Evolutionary conservation across 2,888 invertebrate species (phyloP).

Genomic region (Pantelozetes paolii): DNA sequence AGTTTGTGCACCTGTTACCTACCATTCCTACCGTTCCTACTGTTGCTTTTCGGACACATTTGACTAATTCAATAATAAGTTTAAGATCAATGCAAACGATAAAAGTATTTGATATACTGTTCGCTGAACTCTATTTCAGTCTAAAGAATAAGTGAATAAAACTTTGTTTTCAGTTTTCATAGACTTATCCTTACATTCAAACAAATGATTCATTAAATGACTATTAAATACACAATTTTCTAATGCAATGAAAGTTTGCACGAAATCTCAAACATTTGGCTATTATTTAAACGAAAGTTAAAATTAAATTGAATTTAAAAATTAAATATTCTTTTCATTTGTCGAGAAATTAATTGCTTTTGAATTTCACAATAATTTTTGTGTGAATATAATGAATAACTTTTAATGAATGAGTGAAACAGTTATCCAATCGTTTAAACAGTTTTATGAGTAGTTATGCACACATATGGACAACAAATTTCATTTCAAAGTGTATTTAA

Average conservation of each 20-base stretch:
- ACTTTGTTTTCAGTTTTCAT: not conserved
- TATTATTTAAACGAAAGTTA: not conserved
- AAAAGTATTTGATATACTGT: not conserved
- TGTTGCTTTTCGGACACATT: not conserved
- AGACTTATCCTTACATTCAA: not conserved
- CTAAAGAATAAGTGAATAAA: not conserved
- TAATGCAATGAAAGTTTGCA: not conserved
- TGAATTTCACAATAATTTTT: not conserved
- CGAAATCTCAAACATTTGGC: not conserved
- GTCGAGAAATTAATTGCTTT: not conserved
- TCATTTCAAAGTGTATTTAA: not conserved
- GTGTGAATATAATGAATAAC: not conserved
- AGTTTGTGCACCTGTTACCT: constrained; percentile 34
- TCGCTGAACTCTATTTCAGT: not conserved
- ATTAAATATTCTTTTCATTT: not conserved
- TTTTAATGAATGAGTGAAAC: not conserved
- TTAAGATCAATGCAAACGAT: constrained; percentile 25
- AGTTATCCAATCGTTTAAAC: too few relatives aligned
- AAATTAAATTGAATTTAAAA: not conserved
- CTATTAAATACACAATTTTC: not conserved
- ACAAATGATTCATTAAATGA: constrained; percentile 14
- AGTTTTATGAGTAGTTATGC: not conserved
- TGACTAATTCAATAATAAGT: constrained; percentile 34
- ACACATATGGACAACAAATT: not conserved
- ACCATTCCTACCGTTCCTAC: too few relatives aligned